Percentiles rank a stretch among this genome's conserved stretches.
Evolutionary conservation across 1,140 invertebrate genomes (phyloP).

Genomic region (Drosophila baimaii): DNA sequence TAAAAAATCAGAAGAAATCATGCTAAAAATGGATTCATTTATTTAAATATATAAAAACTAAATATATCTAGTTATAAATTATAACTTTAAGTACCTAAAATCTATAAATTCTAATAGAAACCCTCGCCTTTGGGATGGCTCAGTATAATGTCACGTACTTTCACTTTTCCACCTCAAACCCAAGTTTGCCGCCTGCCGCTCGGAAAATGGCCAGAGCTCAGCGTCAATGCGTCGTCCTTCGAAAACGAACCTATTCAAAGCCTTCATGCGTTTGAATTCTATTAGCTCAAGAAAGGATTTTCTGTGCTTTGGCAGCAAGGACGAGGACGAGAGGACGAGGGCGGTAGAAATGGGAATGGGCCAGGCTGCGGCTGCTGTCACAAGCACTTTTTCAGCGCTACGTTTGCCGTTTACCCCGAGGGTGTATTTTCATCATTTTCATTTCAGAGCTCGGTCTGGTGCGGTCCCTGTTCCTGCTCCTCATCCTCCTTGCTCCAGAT

Average conservation of each 20-base stretch:
- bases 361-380: constrained; percentile 58
- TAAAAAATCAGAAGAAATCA: no score
- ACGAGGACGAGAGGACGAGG: background rate
- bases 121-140: constrained; percentile 51
- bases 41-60: no score
- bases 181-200: background rate
- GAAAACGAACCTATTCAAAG: constrained; percentile 80
- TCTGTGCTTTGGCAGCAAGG: constrained; percentile 41
- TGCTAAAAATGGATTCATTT: no score
- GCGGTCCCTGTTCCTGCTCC: background rate
- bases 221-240: constrained; percentile 66
- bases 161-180: constrained; percentile 61
- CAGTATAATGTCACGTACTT: constrained; percentile 77
- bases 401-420: constrained; percentile 69
- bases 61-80: no score
- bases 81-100: no score
- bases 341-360: background rate
- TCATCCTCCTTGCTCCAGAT: constrained; percentile 25
- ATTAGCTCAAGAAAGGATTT: constrained; percentile 80
- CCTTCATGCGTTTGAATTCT: constrained; percentile 82
- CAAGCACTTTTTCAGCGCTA: constrained; percentile 78
- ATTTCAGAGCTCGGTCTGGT: constrained; percentile 50
- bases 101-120: background rate
- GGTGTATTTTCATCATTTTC: constrained; percentile 78
- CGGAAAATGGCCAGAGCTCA: constrained; percentile 51